Evolutionary conservation across 2,888 invertebrate species (phyloP), one percentile per base, ranked within the genome.

Genomic region (Caradrina clavipalpis): DNA sequence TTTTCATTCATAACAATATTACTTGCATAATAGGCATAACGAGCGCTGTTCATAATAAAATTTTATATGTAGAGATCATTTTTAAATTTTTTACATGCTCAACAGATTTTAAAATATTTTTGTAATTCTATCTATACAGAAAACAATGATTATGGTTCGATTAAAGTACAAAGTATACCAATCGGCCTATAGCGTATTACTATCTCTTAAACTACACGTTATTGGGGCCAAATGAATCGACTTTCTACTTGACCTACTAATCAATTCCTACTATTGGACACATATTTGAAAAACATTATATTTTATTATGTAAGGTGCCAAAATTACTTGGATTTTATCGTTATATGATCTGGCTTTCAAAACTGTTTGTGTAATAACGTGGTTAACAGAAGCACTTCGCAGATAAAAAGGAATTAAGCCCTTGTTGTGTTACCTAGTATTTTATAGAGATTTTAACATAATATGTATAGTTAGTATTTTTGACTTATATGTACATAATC

Each of bases 201-300:
- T 81, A 69, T 69, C 73, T 74, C 77, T 74, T 74, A 66, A 71
- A 70, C 66, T 76, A 74, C 61, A 77, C 69, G 64, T 78, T 80
- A 58, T 75, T 81, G 88, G 88, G 88, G 88, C 87, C 88, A 88
- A 88, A 81, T 82, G 45, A 72, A 64, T 72, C 70, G 69, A 72
- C 65, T 58, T 72, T 75, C 64, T 73, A 71, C 66, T 78, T 78
- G 76, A 76, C 64, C 64, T 80, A 65, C 60, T 79, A 70, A 68
- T 73, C 56, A 62, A 78, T 78, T 76, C 69, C 79, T 79, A 76
- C 54, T 62, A 67, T 80, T 76, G 80, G 79, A 77, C 71, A 66
- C 58, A 57, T 50, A 69, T 54, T 54, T 71, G 19, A 63, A 57
- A 65, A 57, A 69, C 69, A 67, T 42, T 45, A 57, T 64, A 62